Conservation (phyloP, 2,888 invertebrate species). For the Drosophila demipolita region DNA sequence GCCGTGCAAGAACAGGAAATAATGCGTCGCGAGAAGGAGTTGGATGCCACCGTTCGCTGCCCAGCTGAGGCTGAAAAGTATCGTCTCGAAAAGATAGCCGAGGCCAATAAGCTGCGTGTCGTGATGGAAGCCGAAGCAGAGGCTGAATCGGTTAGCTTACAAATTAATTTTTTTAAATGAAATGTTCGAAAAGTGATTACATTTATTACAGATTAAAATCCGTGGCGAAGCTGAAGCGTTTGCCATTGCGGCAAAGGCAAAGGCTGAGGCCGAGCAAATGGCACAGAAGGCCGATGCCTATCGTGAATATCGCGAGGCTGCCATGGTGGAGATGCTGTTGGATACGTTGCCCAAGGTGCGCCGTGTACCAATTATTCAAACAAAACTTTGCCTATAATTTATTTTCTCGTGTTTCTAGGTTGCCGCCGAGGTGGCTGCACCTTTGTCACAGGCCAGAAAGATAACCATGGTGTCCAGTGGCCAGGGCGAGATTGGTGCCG, state of each 20-base stretch:
- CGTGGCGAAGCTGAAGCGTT: conserved; percentile 96
- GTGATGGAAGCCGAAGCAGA: conserved; percentile 98
- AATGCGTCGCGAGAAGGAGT: conserved; percentile 94
- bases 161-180: not conserved
- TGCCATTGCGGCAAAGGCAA: conserved; percentile 97
- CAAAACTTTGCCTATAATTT: not conserved
- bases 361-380: not conserved
- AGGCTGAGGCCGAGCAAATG: conserved; percentile 98
- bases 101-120: conserved; percentile 94
- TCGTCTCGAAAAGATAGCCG: conserved; percentile 95
- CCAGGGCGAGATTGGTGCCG: conserved; percentile 95
- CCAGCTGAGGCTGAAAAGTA: conserved; percentile 98
- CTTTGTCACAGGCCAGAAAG: conserved; percentile 96
- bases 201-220: conserved; percentile 87
- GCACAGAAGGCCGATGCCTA: conserved; percentile 98
- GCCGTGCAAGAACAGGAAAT: conserved; percentile 98
- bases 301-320: conserved; percentile 97
- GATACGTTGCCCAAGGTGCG: conserved; percentile 96
- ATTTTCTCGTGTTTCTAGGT: conserved; percentile 87
- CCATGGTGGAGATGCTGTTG: conserved; percentile 98
- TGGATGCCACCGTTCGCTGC: conserved; percentile 96
- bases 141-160: conserved; percentile 90
- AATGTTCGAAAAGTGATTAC: not conserved
- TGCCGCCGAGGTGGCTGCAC: conserved; percentile 98
- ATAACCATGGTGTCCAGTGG: conserved; percentile 98